phyloP scores from a whole-genome alignment of 2,113 vertebrate species.

The Cervus canadensis region DNA sequence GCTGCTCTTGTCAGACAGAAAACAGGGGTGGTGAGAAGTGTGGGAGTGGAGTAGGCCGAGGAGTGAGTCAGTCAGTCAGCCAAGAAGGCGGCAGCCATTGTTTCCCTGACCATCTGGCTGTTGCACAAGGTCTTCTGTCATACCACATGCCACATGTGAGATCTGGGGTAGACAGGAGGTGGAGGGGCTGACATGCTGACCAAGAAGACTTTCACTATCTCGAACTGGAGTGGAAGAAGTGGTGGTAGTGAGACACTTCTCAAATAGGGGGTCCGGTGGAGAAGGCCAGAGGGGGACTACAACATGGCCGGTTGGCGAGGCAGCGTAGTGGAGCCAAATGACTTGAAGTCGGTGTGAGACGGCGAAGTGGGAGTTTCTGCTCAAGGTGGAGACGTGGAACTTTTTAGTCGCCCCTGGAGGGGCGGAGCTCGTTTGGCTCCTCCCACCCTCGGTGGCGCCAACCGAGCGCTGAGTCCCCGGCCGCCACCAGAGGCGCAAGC shows the following conservation, averaged over 20 bases:
- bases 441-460: not conserved
- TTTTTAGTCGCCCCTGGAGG: not conserved
- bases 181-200: not conserved
- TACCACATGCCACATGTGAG: not conserved
- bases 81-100: not conserved
- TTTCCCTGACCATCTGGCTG: not conserved
- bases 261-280: not conserved
- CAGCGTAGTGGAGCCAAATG: not conserved
- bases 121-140: not conserved
- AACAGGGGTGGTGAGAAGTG: not conserved
- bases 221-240: not conserved
- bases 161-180: not conserved
- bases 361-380: not conserved
- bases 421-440: not conserved
- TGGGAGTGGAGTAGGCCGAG: not conserved
- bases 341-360: not conserved
- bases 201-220: not conserved
- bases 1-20: not conserved
- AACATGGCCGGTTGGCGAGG: not conserved
- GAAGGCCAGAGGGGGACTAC: not conserved
- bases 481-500: not conserved
- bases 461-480: not conserved
- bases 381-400: not conserved
- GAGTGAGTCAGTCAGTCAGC: not conserved
- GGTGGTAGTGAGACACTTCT: not conserved